Conservation (phyloP, 2,888 invertebrate genomes). For the Chymomyza amoena region DNA sequence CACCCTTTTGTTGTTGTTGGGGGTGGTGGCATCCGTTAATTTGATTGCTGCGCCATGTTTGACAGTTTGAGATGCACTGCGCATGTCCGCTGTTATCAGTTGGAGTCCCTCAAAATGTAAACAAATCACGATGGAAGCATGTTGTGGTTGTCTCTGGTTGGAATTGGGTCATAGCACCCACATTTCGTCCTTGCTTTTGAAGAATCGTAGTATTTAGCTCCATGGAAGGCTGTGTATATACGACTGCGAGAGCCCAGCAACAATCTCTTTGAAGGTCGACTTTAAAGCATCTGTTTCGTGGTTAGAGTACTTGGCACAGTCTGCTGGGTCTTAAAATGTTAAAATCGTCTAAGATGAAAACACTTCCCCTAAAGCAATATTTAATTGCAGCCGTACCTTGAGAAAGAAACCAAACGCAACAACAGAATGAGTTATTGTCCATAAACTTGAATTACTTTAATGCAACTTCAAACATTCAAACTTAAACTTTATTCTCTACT, state of each 20-base stretch:
- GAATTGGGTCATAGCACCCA: too few species aligned
- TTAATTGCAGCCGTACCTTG: neutral
- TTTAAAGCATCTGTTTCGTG: too few species aligned
- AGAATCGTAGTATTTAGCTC: too few species aligned
- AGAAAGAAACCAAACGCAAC: neutral
- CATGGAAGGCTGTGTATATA: too few species aligned
- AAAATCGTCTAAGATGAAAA: too few species aligned
- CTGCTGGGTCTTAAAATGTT: too few species aligned
- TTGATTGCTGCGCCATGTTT: constrained; percentile 26
- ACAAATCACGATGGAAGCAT: constrained; percentile 12
- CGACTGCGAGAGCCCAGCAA: too few species aligned
- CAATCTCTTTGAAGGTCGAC: too few species aligned
- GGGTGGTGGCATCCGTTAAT: constrained; percentile 33
- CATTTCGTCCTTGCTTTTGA: too few species aligned
- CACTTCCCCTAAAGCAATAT: too few species aligned
- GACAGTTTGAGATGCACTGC: constrained; percentile 50
- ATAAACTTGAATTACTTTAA: constrained; percentile 1
- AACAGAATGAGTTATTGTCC: neutral
- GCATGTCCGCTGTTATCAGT: constrained; percentile 64
- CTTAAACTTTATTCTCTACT: constrained; percentile 56
- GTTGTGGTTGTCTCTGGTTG: neutral
- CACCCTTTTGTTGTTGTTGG: neutral
- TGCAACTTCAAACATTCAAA: constrained; percentile 31
- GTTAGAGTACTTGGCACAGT: too few species aligned
- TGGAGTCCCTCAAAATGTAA: constrained; percentile 8